phyloP scores from a whole-genome alignment of 1,140 invertebrate species.

The Drosophila nebulosa region DNA sequence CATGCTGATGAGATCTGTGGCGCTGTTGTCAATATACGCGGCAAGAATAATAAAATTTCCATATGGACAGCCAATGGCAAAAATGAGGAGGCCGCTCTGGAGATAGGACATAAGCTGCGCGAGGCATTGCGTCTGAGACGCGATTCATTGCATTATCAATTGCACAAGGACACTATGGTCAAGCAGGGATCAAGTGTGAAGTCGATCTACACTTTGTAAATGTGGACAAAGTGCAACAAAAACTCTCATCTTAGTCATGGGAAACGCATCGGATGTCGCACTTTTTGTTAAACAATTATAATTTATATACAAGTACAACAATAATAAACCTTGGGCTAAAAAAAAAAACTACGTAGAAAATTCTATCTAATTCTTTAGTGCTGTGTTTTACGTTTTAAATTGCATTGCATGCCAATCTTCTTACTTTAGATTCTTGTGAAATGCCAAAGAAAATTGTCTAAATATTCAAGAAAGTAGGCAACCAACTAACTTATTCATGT shows the following conservation, averaged over 20 bases:
- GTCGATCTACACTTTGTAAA: conserved; percentile 89
- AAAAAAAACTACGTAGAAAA: too few relatives aligned
- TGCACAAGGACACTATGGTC: conserved; percentile 91
- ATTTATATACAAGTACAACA: not conserved
- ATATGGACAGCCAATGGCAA: conserved; percentile 95
- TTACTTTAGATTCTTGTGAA: too few relatives aligned
- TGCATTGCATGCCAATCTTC: too few relatives aligned
- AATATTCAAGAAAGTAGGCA: not conserved
- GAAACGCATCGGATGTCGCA: not conserved
- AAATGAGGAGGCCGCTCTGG: conserved; percentile 88
- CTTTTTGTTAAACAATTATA: conserved; percentile 49
- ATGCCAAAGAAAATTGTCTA: too few relatives aligned
- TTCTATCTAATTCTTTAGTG: too few relatives aligned
- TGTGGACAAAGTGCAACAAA: too few relatives aligned
- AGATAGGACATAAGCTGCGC: conserved; percentile 93
- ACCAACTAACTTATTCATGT: conserved; percentile 20
- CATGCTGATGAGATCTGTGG: conserved; percentile 96
- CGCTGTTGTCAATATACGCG: conserved; percentile 96
- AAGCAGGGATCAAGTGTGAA: conserved; percentile 92
- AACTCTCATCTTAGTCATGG: too few relatives aligned
- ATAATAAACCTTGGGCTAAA: too few relatives aligned
- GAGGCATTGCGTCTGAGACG: conserved; percentile 86
- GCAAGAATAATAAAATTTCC: conserved; percentile 94
- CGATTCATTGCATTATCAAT: conserved; percentile 87
- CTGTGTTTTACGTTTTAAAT: too few relatives aligned